Conservation (phyloP, 2,113 vertebrate species). For the Leptobrachium ailaonicum region DNA sequence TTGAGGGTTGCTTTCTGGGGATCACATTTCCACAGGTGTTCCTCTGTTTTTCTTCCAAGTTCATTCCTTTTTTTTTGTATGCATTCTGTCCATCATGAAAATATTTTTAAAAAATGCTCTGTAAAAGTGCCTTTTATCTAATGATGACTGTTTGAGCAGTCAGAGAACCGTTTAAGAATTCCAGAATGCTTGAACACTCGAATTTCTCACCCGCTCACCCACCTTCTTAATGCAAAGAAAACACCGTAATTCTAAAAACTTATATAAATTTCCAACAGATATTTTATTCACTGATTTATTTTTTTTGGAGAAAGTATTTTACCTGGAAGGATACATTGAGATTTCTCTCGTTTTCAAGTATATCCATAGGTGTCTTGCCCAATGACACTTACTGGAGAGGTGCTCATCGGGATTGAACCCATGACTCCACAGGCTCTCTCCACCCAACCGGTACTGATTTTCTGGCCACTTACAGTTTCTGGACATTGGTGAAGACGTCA, state of each 20-base stretch:
- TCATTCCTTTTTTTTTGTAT: constrained; percentile 77
- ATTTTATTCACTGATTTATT: neutral
- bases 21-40: constrained; percentile 80
- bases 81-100: constrained; percentile 60
- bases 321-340: no score
- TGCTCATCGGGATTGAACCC: no score
- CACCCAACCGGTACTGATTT: no score
- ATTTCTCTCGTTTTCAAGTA: no score
- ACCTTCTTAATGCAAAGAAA: constrained; percentile 23
- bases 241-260: constrained; percentile 24
- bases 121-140: constrained; percentile 35
- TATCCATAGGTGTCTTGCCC: no score
- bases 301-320: no score
- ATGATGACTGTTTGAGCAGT: constrained; percentile 34
- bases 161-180: constrained; percentile 24
- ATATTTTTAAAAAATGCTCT: constrained; percentile 16
- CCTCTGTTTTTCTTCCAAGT: constrained; percentile 74
- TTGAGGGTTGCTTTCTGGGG: constrained; percentile 46
- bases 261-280: constrained; percentile 2
- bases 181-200: neutral
- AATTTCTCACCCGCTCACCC: constrained; percentile 8
- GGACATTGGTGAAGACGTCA: no score
- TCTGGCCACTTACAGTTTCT: no score
- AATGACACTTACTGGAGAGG: no score
- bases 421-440: no score